Conservation (phyloP, 2,797 vertebrate species). For the Paedocypris micromegethes region DNA sequence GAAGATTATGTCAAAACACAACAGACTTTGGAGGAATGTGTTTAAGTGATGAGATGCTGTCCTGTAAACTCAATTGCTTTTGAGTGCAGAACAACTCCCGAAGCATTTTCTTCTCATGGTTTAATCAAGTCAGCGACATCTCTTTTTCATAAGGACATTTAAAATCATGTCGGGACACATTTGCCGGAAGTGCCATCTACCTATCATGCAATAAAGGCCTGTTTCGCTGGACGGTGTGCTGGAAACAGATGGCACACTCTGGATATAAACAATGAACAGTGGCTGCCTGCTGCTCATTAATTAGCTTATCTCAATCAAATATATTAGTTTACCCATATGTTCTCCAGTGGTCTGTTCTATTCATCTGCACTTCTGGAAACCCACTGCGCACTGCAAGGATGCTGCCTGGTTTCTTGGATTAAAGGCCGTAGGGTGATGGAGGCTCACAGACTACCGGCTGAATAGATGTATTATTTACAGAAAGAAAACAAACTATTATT, state of each 20-base stretch:
- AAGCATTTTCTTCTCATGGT: no score
- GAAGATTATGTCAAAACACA: no score
- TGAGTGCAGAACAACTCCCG: no score
- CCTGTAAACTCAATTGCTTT: no score
- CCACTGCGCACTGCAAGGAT: constrained; percentile 1
- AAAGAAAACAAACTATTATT: background rate
- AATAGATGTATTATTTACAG: background rate
- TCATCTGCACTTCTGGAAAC: constrained; percentile 12
- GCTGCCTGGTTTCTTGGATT: constrained; percentile 20
- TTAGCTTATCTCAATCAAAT: constrained; percentile 33
- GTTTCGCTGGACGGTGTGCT: constrained; percentile 10
- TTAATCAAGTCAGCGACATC: no score
- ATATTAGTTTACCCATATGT: constrained; percentile 18
- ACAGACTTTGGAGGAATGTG: no score
- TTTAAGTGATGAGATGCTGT: no score
- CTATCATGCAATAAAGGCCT: constrained; percentile 15
- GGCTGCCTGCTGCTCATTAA: constrained; percentile 29
- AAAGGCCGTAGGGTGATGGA: background rate
- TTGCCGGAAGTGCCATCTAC: constrained; percentile 4
- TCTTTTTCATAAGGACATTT: background rate
- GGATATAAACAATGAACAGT: constrained; percentile 23
- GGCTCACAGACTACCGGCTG: background rate
- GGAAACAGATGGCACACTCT: constrained; percentile 25
- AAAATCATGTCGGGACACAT: constrained; percentile 1
- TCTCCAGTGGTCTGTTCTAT: constrained; percentile 11